phyloP scores from a whole-genome alignment of 2,888 invertebrate genomes.

The Acleris emargana region DNA sequence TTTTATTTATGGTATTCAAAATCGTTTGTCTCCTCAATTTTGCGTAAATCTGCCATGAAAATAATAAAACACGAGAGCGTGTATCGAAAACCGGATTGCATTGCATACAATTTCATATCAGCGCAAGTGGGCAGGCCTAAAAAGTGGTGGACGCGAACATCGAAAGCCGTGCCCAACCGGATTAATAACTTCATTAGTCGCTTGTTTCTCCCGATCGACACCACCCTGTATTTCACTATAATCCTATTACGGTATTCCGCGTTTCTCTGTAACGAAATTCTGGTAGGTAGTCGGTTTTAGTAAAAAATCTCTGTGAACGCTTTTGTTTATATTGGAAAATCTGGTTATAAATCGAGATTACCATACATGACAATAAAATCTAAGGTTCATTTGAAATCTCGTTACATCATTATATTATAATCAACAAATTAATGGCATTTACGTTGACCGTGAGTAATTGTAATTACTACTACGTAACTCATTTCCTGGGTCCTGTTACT shows the following conservation, averaged over 20 bases:
- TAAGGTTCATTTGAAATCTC: no score
- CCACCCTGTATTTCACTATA: slow-evolving; percentile 78
- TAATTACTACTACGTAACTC: no score
- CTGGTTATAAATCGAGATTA: no score
- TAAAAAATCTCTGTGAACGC: slow-evolving; percentile 42
- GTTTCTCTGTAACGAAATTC: slow-evolving; percentile 64
- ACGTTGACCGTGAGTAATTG: no score
- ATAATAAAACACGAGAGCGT: not conserved
- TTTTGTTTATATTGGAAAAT: not conserved
- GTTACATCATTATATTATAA: no score
- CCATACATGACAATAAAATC: no score
- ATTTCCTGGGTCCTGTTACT: no score
- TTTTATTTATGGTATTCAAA: no score
- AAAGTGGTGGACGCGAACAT: slow-evolving; percentile 62
- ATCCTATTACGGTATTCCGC: slow-evolving; percentile 73
- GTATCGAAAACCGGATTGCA: slow-evolving; percentile 24
- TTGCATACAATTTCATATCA: slow-evolving; percentile 51
- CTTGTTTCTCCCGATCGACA: slow-evolving; percentile 80
- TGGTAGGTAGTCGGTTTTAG: slow-evolving; percentile 44
- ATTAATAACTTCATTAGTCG: slow-evolving; percentile 84
- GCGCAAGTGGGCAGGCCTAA: slow-evolving; percentile 47
- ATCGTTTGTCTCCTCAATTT: no score
- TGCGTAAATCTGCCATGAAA: not conserved
- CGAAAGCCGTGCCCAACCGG: slow-evolving; percentile 76
- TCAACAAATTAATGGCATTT: no score